Conservation (phyloP, 2,888 invertebrate species). For the Andrena haemorrhoa region DNA sequence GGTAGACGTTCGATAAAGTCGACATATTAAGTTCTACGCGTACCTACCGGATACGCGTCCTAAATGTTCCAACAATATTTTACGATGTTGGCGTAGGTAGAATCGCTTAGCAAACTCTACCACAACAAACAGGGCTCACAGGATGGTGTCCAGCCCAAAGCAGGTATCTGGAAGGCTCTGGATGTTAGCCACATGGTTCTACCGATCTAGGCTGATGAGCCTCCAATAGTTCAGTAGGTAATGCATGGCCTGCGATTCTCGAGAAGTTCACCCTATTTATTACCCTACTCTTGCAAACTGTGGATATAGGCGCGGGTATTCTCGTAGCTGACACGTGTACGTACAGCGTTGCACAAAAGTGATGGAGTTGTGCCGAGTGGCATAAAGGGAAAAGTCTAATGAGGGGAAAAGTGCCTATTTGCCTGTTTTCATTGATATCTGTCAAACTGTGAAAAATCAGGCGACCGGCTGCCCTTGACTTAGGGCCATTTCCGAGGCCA, state of each 20-base stretch:
- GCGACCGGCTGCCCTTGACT: background rate
- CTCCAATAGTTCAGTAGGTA: slow-evolving; percentile 55
- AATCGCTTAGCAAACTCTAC: too few species aligned
- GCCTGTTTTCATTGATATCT: too few species aligned
- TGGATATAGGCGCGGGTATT: slow-evolving; percentile 28
- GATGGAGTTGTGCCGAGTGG: background rate
- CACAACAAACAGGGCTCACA: too few species aligned
- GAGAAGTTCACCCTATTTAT: slow-evolving; percentile 59
- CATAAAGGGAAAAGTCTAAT: too few species aligned
- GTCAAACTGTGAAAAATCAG: background rate
- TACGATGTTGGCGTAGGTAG: too few species aligned
- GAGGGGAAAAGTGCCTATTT: too few species aligned
- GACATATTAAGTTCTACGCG: too few species aligned
- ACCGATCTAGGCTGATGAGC: slow-evolving; percentile 21
- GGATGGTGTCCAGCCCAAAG: background rate
- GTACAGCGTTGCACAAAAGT: background rate
- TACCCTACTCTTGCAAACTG: slow-evolving; percentile 27
- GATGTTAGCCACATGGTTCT: slow-evolving; percentile 3
- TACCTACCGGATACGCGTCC: too few species aligned
- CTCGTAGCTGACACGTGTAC: background rate
- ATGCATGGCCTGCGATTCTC: slow-evolving; percentile 54
- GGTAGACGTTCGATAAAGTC: too few species aligned
- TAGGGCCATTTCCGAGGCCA: background rate
- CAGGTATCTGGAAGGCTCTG: background rate
- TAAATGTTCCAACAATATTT: too few species aligned